Percentiles rank a stretch among this genome's conserved stretches.
Evolutionary conservation across 2,113 vertebrate genomes (phyloP).

Genomic region (Catagonus wagneri): DNA sequence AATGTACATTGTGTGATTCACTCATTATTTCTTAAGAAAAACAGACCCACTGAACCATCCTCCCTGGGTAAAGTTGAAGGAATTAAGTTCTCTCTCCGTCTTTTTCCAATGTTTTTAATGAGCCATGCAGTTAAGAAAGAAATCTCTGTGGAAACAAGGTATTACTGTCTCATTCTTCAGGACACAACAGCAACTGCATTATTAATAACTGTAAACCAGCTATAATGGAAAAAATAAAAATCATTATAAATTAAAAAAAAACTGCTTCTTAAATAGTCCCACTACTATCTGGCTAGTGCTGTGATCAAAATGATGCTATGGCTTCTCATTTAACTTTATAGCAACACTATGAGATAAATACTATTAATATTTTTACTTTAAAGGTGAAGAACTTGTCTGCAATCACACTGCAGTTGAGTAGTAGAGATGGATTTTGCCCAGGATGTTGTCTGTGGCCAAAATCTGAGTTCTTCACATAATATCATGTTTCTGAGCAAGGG

Average conservation of each 20-base stretch:
- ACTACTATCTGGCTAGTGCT: neutral
- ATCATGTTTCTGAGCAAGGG: neutral
- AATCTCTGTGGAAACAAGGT: neutral
- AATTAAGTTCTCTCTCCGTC: neutral
- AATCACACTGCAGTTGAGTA: neutral
- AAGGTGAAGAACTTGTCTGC: neutral
- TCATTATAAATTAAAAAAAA: no score
- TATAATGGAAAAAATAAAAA: no score
- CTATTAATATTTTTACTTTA: neutral
- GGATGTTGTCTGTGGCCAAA: neutral
- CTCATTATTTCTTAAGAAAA: neutral
- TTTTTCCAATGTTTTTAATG: conserved; percentile 53
- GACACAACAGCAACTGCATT: neutral
- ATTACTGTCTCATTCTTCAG: neutral
- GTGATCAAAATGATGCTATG: neutral
- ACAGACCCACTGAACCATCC: neutral
- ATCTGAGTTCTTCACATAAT: neutral
- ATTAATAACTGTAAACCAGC: no score
- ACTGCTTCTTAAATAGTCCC: neutral
- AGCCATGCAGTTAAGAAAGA: neutral
- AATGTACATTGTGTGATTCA: neutral
- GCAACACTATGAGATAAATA: neutral
- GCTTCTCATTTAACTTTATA: neutral
- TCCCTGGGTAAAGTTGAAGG: neutral
- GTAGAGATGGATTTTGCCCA: neutral